A percentile compares a stretch with the other conserved stretches of the same genome.
These are phyloP conservation scores for Heteromurus nitidus DNA, from an alignment of 2,888 invertebrate genomes.

Conservation along the genomic window DNA sequence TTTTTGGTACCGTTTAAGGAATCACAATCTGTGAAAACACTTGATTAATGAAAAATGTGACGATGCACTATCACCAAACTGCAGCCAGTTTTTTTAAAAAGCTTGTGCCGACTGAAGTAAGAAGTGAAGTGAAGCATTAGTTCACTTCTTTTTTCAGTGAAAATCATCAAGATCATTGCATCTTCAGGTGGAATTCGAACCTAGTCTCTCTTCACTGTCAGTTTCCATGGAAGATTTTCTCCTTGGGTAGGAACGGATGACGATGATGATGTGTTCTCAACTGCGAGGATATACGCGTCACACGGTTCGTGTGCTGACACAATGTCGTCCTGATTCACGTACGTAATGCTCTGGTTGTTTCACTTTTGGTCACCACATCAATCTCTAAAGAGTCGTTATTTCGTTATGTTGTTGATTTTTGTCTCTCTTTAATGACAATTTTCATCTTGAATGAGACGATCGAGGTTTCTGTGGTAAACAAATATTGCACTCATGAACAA, in stretches of 20 bases:
- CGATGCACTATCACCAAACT: conserved; percentile 43
- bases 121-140: background rate
- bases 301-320: conserved; percentile 13
- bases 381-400: too few species aligned
- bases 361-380: conserved; percentile 46
- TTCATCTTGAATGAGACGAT: background rate
- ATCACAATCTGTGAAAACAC: conserved; percentile 48
- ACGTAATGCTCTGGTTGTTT: conserved; percentile 63
- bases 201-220: conserved; percentile 18
- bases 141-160: background rate
- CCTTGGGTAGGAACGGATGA: background rate
- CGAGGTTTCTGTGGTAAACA: background rate
- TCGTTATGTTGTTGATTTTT: background rate
- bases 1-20: conserved; percentile 50
- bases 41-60: conserved; percentile 60
- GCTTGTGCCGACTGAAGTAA: background rate
- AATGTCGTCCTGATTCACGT: conserved; percentile 62
- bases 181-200: background rate
- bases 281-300: conserved; percentile 4
- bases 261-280: background rate
- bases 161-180: background rate
- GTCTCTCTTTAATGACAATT: background rate
- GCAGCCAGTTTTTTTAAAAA: background rate
- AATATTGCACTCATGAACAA: too few species aligned
- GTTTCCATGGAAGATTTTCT: conserved; percentile 27